Conservation (phyloP, 2,797 vertebrate species). For the Pteronotus mesoamericanus region DNA sequence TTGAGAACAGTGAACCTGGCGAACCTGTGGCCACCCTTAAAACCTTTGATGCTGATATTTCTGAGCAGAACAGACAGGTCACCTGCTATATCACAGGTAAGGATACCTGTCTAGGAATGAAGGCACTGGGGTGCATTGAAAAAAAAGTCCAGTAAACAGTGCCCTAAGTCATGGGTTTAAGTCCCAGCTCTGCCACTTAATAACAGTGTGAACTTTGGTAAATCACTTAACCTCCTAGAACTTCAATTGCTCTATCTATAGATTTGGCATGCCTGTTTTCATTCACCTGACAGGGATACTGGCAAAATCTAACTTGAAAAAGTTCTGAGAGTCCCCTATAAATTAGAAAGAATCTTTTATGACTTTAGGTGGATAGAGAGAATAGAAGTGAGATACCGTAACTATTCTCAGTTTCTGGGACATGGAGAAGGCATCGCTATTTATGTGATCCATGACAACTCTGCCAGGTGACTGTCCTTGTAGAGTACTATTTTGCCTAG, state of each 20-base stretch:
- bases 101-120: slow-evolving; percentile 1
- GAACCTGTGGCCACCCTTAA: slow-evolving; percentile 89
- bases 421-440: background rate
- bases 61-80: slow-evolving; percentile 91
- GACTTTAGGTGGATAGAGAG: background rate
- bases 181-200: background rate
- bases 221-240: background rate
- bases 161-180: background rate
- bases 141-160: background rate
- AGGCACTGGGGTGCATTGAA: background rate
- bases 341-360: background rate
- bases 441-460: background rate
- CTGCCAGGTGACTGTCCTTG: background rate
- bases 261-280: background rate
- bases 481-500: background rate
- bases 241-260: background rate
- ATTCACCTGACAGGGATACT: background rate
- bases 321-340: background rate
- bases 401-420: background rate
- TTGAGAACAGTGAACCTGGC: slow-evolving; percentile 89
- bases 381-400: background rate
- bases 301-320: background rate
- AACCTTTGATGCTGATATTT: slow-evolving; percentile 90
- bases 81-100: slow-evolving; percentile 97
- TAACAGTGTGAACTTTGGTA: background rate